phyloP scores from a whole-genome alignment of 2,797 vertebrate species.

The Scolopax bukidnonensis region DNA sequence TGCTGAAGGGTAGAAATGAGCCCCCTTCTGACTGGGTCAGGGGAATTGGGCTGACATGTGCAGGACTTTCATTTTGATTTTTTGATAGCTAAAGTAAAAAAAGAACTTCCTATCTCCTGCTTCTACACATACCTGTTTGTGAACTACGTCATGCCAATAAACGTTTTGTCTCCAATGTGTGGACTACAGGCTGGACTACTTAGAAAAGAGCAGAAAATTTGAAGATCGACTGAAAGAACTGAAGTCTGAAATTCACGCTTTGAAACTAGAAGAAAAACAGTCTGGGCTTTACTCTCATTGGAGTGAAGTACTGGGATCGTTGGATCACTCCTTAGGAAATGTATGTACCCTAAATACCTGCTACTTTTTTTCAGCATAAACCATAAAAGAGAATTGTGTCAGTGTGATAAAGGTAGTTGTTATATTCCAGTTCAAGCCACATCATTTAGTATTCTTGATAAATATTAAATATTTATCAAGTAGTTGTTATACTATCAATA shows the following conservation, averaged over 20 bases:
- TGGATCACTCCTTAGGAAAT: constrained; percentile 84
- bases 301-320: constrained; percentile 68
- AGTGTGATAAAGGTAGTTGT: background rate
- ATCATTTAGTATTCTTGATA: background rate
- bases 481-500: too few relatives aligned
- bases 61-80: too few relatives aligned
- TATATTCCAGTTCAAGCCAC: background rate
- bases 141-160: background rate
- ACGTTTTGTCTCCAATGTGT: background rate
- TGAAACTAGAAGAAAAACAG: constrained; percentile 90
- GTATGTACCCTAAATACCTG: constrained; percentile 67
- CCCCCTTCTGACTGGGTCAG: background rate
- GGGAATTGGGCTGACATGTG: background rate
- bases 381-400: background rate
- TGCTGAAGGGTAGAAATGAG: background rate
- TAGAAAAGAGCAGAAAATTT: constrained; percentile 93
- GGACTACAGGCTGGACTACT: constrained; percentile 86
- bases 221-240: constrained; percentile 93
- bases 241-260: constrained; percentile 89
- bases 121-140: background rate
- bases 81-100: background rate
- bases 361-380: background rate
- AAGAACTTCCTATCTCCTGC: background rate
- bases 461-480: too few relatives aligned
- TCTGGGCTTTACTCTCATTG: constrained; percentile 56